These are phyloP conservation scores for Graphium colonna DNA, from an alignment of 2,888 invertebrate genomes.

Conservation along the genomic window DNA sequence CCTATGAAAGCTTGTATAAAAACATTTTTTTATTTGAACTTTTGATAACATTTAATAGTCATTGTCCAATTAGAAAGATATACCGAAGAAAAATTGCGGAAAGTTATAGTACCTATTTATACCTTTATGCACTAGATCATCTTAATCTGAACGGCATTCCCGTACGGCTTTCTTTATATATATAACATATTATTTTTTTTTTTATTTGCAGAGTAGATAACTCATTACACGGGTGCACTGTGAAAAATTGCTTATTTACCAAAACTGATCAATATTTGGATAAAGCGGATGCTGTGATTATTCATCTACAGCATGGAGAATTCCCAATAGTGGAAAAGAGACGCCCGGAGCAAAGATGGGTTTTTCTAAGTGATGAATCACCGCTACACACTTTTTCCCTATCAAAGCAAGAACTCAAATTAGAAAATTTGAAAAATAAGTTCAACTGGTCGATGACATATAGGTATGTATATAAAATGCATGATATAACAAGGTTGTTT, in stretches of 20 bases:
- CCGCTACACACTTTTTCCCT: constrained; percentile 80
- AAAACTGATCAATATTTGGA: constrained; percentile 68
- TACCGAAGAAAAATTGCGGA: too few relatives aligned
- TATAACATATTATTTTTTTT: background rate
- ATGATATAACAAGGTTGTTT: too few relatives aligned
- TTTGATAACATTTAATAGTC: too few relatives aligned
- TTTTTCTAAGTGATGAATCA: constrained; percentile 85
- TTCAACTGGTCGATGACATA: constrained; percentile 88
- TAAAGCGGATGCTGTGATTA: constrained; percentile 81
- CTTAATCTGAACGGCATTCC: too few relatives aligned
- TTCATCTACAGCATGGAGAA: constrained; percentile 71
- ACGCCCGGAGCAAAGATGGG: constrained; percentile 81
- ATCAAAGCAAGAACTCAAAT: constrained; percentile 44
- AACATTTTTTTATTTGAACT: too few relatives aligned
- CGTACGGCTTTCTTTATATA: background rate
- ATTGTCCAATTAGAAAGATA: too few relatives aligned
- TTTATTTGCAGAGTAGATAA: constrained; percentile 57
- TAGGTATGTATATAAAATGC: constrained; percentile 44
- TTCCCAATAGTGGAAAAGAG: constrained; percentile 41
- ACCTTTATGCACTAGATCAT: too few relatives aligned
- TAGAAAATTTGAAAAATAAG: constrained; percentile 72
- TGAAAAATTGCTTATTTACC: constrained; percentile 81
- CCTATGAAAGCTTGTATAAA: too few relatives aligned
- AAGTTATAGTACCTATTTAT: too few relatives aligned
- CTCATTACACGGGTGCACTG: constrained; percentile 80